Conservation (phyloP, 2,113 vertebrate genomes). For the Rissa tridactyla region DNA sequence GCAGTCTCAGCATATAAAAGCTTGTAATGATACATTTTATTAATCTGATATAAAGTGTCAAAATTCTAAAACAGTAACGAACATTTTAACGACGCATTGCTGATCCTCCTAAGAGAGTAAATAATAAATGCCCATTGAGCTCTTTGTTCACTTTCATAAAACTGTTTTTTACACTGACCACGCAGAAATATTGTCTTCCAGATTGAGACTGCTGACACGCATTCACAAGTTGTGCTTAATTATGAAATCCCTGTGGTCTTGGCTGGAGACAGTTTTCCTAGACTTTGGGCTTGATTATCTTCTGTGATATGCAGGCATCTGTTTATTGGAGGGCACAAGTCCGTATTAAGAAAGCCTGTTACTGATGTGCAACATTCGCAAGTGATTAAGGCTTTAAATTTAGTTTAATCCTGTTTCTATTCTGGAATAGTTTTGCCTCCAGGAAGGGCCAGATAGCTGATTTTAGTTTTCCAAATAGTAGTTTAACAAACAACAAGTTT, state of each 20-base stretch:
- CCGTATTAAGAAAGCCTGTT: not conserved
- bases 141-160: not conserved
- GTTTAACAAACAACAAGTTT: not conserved
- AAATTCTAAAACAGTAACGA: not conserved
- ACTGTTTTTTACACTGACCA: not conserved
- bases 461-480: not conserved
- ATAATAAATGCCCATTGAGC: not conserved
- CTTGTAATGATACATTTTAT: not conserved
- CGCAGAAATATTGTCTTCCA: not conserved
- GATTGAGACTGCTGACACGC: not conserved
- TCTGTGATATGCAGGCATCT: not conserved
- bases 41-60: not conserved
- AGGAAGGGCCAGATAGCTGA: not conserved
- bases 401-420: not conserved
- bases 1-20: not conserved
- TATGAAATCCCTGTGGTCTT: not conserved
- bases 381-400: not conserved
- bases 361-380: not conserved
- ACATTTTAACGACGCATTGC: not conserved
- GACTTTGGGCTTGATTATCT: not conserved
- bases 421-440: not conserved
- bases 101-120: not conserved
- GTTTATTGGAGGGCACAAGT: not conserved
- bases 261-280: constrained; percentile 1
- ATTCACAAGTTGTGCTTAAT: not conserved